Conservation (phyloP, 1,140 invertebrate genomes). For the Rhizoglyphus robini region DNA sequence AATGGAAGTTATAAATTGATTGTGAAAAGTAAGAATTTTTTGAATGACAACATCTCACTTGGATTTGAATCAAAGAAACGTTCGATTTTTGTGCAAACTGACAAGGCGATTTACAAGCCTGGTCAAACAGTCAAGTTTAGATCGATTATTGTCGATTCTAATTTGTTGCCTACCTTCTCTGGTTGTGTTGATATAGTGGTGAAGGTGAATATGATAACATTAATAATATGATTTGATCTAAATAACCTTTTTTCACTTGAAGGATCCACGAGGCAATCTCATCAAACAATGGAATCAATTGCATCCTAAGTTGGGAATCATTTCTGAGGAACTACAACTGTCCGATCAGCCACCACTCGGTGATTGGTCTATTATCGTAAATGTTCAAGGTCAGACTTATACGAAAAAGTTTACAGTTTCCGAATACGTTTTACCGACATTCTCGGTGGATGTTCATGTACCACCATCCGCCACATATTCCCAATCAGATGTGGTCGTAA, state of each 20-base stretch:
- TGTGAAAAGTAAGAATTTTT: conserved; percentile 50
- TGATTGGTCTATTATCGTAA: conserved; percentile 67
- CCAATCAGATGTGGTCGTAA: conserved; percentile 56
- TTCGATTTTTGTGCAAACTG: conserved; percentile 82
- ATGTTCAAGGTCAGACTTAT: conserved; percentile 19
- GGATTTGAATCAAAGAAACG: conserved; percentile 68
- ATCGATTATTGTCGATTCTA: conserved; percentile 57
- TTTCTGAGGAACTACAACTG: conserved; percentile 58
- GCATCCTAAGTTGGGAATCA: conserved; percentile 48
- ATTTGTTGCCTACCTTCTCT: conserved; percentile 49
- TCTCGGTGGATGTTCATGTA: conserved; percentile 73
- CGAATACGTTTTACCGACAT: conserved; percentile 84
- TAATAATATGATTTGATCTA: no score
- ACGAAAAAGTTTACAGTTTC: conserved; percentile 60
- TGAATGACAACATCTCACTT: conserved; percentile 52
- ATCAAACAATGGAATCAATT: conserved; percentile 63
- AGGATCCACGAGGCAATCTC: conserved; percentile 62
- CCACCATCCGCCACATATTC: conserved; percentile 64
- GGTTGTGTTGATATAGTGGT: conserved; percentile 47
- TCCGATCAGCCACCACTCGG: conserved; percentile 73
- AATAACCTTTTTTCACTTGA: conserved; percentile 26
- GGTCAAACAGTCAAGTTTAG: conserved; percentile 64
- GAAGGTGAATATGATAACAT: conserved; percentile 41
- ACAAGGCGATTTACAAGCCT: conserved; percentile 84
- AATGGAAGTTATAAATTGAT: conserved; percentile 60